Evolutionary conservation across 2,113 vertebrate genomes (phyloP).

Genomic region (Geococcyx californianus): DNA sequence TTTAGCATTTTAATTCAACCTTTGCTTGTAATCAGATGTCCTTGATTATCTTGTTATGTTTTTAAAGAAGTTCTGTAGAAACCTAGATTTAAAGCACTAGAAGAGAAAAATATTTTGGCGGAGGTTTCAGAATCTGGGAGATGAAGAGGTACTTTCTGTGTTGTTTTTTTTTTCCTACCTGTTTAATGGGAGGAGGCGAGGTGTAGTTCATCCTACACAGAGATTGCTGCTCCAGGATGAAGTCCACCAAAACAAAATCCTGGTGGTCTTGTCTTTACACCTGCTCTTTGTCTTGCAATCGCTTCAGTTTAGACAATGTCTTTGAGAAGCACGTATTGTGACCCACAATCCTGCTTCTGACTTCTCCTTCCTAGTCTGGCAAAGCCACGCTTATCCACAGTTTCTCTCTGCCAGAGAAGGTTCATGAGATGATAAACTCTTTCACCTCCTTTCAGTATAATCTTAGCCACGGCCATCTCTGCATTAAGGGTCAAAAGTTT

Average conservation of each 20-base stretch:
- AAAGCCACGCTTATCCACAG: background rate
- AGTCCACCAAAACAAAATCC: background rate
- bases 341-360: background rate
- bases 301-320: background rate
- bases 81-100: background rate
- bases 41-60: background rate
- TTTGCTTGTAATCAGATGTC: background rate
- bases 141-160: background rate
- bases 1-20: background rate
- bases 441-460: background rate
- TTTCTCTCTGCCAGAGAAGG: background rate
- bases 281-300: background rate
- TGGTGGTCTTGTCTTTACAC: background rate
- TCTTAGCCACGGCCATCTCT: background rate
- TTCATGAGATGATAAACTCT: background rate
- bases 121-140: background rate
- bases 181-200: background rate
- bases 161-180: background rate
- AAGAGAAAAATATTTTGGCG: background rate
- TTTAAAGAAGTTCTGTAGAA: background rate
- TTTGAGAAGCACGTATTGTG: background rate
- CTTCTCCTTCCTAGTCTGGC: background rate
- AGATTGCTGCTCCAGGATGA: background rate
- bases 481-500: background rate
- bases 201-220: background rate